These are phyloP conservation scores for Lutjanus campechanus DNA, from an alignment of 2,797 vertebrate species.

Conservation along the genomic window DNA sequence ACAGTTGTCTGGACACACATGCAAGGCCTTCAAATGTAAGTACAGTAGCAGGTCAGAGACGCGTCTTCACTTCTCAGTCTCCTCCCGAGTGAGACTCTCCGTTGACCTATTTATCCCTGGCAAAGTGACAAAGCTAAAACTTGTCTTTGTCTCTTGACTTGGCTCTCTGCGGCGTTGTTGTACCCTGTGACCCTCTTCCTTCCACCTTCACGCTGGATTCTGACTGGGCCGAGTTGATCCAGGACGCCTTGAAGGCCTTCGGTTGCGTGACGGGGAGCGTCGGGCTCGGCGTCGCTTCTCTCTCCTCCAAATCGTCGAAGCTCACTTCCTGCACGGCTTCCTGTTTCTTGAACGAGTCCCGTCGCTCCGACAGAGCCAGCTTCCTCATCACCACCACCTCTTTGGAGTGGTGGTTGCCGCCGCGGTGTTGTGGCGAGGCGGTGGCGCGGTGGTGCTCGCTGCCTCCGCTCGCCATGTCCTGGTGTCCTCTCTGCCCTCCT, in stretches of 20 bases:
- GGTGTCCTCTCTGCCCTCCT: constrained; percentile 66
- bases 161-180: constrained; percentile 62
- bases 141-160: constrained; percentile 83
- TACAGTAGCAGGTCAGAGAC: constrained; percentile 62
- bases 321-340: constrained; percentile 94
- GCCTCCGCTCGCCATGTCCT: constrained; percentile 65
- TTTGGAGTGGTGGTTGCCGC: constrained; percentile 76
- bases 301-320: constrained; percentile 87
- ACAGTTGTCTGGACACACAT: constrained; percentile 71
- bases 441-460: constrained; percentile 60
- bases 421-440: constrained; percentile 69
- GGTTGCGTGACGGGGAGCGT: constrained; percentile 49
- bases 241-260: constrained; percentile 75
- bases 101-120: constrained; percentile 22
- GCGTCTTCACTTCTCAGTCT: constrained; percentile 21
- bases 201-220: constrained; percentile 55
- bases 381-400: constrained; percentile 92
- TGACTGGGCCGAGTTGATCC: constrained; percentile 68
- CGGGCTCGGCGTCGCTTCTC: constrained; percentile 57
- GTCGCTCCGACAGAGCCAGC: constrained; percentile 90
- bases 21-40: constrained; percentile 57
- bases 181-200: constrained; percentile 58
- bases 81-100: constrained; percentile 15
- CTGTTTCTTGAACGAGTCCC: constrained; percentile 96
- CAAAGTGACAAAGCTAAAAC: constrained; percentile 35